Conservation (phyloP, 2,113 vertebrate genomes). For the Lagenorhynchus albirostris region DNA sequence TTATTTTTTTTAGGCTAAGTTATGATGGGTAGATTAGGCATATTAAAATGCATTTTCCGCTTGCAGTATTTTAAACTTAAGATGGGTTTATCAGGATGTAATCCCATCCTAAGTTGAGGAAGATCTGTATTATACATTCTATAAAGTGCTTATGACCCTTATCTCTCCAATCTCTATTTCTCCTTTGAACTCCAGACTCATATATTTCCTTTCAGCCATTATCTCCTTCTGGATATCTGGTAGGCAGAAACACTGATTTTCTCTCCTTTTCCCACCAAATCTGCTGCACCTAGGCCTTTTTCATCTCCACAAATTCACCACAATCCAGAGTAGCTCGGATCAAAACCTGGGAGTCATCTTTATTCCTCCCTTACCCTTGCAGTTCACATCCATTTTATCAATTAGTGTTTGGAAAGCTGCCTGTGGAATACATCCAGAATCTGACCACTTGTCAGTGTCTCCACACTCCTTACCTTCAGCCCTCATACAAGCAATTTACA, state of each 20-base stretch:
- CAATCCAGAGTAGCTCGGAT: not conserved
- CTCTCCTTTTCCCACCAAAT: not conserved
- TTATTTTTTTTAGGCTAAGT: not conserved
- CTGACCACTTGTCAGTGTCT: not conserved
- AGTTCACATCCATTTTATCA: not conserved
- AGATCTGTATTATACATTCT: not conserved
- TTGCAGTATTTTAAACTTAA: not conserved
- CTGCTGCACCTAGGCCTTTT: not conserved
- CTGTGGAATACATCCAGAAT: not conserved
- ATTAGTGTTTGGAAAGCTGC: not conserved
- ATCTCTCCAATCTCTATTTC: not conserved
- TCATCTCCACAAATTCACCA: not conserved
- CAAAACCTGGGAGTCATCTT: not conserved
- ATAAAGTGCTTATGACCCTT: not conserved
- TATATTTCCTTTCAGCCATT: not conserved
- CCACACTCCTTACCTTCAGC: not conserved
- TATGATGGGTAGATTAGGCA: not conserved
- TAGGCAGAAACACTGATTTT: not conserved
- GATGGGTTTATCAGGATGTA: not conserved
- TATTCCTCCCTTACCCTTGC: not conserved
- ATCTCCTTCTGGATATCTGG: not conserved
- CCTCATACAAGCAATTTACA: not conserved
- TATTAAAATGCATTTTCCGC: not conserved
- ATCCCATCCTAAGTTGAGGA: not conserved
- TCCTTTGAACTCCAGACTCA: not conserved